Conservation (phyloP, 2,113 vertebrate genomes). For the Silurus asotus region DNA sequence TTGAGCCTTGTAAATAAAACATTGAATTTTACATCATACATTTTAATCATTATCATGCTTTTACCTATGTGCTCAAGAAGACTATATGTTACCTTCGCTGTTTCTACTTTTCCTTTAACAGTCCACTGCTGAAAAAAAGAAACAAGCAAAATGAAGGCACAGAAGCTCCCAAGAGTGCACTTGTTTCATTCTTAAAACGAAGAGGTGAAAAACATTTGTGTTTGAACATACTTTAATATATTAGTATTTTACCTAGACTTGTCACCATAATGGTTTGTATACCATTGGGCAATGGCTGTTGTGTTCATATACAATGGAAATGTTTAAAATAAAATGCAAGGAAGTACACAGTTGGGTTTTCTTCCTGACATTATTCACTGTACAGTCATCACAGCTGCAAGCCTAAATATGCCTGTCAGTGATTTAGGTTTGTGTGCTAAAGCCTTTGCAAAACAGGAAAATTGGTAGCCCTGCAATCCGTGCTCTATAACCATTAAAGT, state of each 20-base stretch:
- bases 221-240: not conserved
- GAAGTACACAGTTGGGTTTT: not conserved
- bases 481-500: conserved; percentile 15
- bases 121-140: too few species aligned
- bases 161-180: too few species aligned
- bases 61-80: too few species aligned
- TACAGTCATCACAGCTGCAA: conserved; percentile 38
- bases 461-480: not conserved
- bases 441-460: conserved; percentile 7
- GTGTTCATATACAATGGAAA: not conserved
- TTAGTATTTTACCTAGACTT: not conserved
- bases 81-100: too few species aligned
- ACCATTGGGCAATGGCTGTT: not conserved
- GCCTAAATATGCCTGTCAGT: conserved; percentile 26
- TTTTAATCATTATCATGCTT: too few species aligned
- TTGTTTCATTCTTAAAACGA: too few species aligned
- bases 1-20: too few species aligned
- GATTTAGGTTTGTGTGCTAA: conserved; percentile 21
- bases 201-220: not conserved
- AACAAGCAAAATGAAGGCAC: too few species aligned
- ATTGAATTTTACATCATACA: too few species aligned
- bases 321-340: not conserved
- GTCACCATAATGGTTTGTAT: not conserved
- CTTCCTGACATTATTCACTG: conserved; percentile 27
- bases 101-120: too few species aligned